Percentiles rank a stretch among this genome's conserved stretches.
Evolutionary conservation across 2,888 invertebrate species (phyloP).

Genomic region (Volucella bombylans): DNA sequence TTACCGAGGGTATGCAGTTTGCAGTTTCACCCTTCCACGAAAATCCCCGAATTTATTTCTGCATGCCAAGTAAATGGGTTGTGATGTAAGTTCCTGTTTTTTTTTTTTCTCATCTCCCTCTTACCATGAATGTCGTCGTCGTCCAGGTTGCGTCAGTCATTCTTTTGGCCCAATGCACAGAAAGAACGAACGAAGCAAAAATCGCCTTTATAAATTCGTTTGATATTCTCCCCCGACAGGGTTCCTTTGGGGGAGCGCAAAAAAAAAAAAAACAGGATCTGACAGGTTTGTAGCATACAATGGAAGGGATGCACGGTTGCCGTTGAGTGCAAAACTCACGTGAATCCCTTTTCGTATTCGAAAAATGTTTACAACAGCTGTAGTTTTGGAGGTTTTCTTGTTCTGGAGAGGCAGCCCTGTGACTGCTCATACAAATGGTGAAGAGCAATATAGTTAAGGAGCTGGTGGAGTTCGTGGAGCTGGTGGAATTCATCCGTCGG

Average conservation of each 20-base stretch:
- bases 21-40: conserved; percentile 36
- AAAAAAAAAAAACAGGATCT: conserved; percentile 32
- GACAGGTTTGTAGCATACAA: conserved; percentile 68
- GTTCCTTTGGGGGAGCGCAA: background rate
- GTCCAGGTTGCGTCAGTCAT: conserved; percentile 65
- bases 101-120: background rate
- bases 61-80: conserved; percentile 56
- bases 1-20: conserved; percentile 40
- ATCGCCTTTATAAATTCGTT: conserved; percentile 64
- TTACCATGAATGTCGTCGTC: conserved; percentile 56
- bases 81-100: conserved; percentile 41
- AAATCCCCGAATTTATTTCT: conserved; percentile 66
- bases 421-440: conserved; percentile 40
- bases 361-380: conserved; percentile 66
- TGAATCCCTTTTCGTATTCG: conserved; percentile 27
- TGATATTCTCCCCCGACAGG: conserved; percentile 29
- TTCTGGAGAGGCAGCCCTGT: background rate
- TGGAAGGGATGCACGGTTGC: conserved; percentile 49
- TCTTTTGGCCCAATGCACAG: conserved; percentile 25
- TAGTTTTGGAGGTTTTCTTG: conserved; percentile 32
- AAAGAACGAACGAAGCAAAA: conserved; percentile 40
- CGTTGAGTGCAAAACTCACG: conserved; percentile 43
- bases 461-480: conserved; percentile 20
- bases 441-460: conserved; percentile 38
- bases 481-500: conserved; percentile 37